Evolutionary conservation across 2,113 vertebrate species (phyloP).

Genomic region (Lophura nycthemera): DNA sequence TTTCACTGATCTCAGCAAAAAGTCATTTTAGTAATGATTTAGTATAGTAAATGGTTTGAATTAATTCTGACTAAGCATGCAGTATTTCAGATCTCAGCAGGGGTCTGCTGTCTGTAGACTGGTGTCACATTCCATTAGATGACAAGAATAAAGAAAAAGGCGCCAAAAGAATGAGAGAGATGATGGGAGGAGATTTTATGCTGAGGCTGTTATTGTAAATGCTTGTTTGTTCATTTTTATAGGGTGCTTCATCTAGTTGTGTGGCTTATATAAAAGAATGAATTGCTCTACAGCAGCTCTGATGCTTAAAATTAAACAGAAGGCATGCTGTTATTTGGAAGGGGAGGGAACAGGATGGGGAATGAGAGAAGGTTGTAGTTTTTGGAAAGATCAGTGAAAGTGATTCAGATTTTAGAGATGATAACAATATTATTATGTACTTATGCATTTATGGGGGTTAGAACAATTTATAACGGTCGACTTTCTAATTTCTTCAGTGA

Average conservation of each 20-base stretch:
- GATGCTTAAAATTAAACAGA: constrained; percentile 11
- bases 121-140: not conserved
- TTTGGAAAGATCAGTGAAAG: constrained; percentile 6
- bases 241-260: not conserved
- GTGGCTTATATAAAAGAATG: not conserved
- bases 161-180: not conserved
- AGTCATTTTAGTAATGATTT: not conserved
- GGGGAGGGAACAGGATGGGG: not conserved
- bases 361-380: not conserved
- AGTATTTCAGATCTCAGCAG: not conserved
- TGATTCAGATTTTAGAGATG: not conserved
- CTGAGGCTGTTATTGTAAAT: not conserved
- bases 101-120: not conserved
- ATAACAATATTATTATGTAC: not conserved
- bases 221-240: constrained; percentile 5
- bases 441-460: constrained; percentile 9
- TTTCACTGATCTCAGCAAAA: not conserved
- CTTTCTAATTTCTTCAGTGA: constrained; percentile 51
- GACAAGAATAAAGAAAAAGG: not conserved
- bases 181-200: not conserved
- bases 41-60: not conserved
- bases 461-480: not conserved
- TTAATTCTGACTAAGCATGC: not conserved
- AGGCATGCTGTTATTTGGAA: not conserved
- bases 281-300: not conserved